Percentiles rank a stretch among this genome's conserved stretches.
These are phyloP conservation scores for Trigoniulus corallinus DNA, from an alignment of 1,140 invertebrate genomes.

Conservation along the genomic window DNA sequence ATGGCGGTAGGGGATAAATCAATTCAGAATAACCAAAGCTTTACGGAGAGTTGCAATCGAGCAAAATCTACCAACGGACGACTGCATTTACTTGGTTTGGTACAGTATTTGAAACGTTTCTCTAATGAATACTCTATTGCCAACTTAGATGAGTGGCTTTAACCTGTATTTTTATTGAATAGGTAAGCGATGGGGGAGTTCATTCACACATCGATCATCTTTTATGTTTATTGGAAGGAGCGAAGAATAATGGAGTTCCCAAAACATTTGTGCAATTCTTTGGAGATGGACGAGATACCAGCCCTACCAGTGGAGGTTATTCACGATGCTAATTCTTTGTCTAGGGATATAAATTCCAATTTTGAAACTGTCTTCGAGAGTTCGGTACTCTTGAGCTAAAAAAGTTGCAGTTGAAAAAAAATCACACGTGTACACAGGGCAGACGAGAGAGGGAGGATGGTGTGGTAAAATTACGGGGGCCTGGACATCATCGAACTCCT, in stretches of 20 bases:
- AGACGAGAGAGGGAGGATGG: no score
- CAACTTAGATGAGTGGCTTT: background rate
- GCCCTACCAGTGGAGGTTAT: conserved; percentile 25
- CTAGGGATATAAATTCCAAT: background rate
- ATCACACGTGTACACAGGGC: no score
- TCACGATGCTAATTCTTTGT: background rate
- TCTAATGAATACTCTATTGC: no score
- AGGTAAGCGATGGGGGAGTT: conserved; percentile 32
- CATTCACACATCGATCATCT: conserved; percentile 34
- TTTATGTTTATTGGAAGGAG: conserved; percentile 25
- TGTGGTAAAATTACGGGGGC: no score
- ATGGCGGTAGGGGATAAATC: conserved; percentile 23
- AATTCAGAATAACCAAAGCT: conserved; percentile 22
- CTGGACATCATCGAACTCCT: no score
- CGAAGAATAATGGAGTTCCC: conserved; percentile 25
- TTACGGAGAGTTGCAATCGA: conserved; percentile 22
- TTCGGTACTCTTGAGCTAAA: no score
- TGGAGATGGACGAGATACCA: conserved; percentile 32
- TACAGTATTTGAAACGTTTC: no score
- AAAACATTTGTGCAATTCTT: conserved; percentile 32
- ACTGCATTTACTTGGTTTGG: conserved; percentile 27
- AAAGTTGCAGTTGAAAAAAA: no score
- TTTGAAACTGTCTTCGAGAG: background rate
- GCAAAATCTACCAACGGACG: conserved; percentile 24
- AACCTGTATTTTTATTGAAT: background rate